Percentiles rank a stretch among this genome's conserved stretches.
Evolutionary conservation across 1,140 invertebrate genomes (phyloP).

Genomic region (Musca domestica): DNA sequence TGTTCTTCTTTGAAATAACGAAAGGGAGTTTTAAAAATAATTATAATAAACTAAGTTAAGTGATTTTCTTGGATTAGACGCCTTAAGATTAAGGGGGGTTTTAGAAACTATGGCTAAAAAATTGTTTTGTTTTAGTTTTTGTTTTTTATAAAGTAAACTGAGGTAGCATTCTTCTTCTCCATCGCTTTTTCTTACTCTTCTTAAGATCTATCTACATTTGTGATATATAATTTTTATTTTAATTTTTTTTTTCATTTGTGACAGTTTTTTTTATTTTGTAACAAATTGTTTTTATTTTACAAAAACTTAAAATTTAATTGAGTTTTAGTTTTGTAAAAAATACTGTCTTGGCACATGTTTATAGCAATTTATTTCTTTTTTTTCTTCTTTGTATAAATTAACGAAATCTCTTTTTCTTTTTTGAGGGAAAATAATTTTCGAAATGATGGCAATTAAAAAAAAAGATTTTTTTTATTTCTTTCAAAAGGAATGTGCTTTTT

Average conservation of each 20-base stretch:
- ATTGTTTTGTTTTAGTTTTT: not conserved
- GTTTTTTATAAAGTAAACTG: constrained; percentile 15
- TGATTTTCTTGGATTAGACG: not conserved
- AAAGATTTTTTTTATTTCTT: not conserved
- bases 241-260: not conserved
- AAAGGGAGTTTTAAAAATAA: no score
- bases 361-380: no score
- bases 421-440: not conserved
- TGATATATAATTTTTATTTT: constrained; percentile 5
- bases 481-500: constrained; percentile 13
- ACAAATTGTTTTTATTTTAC: constrained; percentile 1
- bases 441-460: not conserved
- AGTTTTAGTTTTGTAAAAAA: not conserved
- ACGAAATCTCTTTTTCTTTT: not conserved
- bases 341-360: constrained; percentile 21
- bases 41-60: not conserved
- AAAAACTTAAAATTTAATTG: not conserved
- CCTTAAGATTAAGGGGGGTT: not conserved
- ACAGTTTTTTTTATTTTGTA: constrained; percentile 10
- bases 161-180: constrained; percentile 5
- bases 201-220: constrained; percentile 10
- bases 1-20: no score
- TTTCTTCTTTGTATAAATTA: not conserved
- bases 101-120: constrained; percentile 1
- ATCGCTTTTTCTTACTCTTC: not conserved